Conservation (phyloP, 2,888 invertebrate species). For the Drosophila diplacantha region DNA sequence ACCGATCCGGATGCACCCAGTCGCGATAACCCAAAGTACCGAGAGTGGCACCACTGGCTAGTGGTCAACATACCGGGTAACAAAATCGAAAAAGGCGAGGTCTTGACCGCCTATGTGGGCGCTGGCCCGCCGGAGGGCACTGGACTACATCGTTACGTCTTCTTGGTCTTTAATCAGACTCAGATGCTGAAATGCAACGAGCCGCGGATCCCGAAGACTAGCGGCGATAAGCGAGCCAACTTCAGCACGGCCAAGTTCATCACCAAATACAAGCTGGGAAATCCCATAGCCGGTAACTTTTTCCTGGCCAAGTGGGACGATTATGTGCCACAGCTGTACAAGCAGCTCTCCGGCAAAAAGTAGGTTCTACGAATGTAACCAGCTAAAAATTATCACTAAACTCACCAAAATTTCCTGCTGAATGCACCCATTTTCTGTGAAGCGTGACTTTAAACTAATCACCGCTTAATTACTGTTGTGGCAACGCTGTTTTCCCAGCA, state of each 20-base stretch:
- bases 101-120: slow-evolving; percentile 88
- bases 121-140: slow-evolving; percentile 89
- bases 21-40: slow-evolving; percentile 85
- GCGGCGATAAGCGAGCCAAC: slow-evolving; percentile 79
- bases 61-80: slow-evolving; percentile 91
- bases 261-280: slow-evolving; percentile 87
- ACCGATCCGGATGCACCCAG: slow-evolving; percentile 95
- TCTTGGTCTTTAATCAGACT: slow-evolving; percentile 86
- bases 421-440: slow-evolving; percentile 4
- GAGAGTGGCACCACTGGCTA: slow-evolving; percentile 97
- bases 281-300: slow-evolving; percentile 76
- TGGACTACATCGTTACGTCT: slow-evolving; percentile 88
- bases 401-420: not conserved
- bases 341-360: slow-evolving; percentile 80
- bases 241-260: slow-evolving; percentile 86
- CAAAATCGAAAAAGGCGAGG: slow-evolving; percentile 84
- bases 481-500: slow-evolving; percentile 16
- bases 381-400: not conserved
- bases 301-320: slow-evolving; percentile 76
- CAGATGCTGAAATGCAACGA: slow-evolving; percentile 81
- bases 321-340: slow-evolving; percentile 78
- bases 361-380: not conserved
- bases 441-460: slow-evolving; percentile 19
- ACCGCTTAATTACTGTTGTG: not conserved
- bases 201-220: slow-evolving; percentile 74